These are phyloP conservation scores for Zosterops japonicus DNA, from an alignment of 2,113 vertebrate genomes.

Conservation along the genomic window DNA sequence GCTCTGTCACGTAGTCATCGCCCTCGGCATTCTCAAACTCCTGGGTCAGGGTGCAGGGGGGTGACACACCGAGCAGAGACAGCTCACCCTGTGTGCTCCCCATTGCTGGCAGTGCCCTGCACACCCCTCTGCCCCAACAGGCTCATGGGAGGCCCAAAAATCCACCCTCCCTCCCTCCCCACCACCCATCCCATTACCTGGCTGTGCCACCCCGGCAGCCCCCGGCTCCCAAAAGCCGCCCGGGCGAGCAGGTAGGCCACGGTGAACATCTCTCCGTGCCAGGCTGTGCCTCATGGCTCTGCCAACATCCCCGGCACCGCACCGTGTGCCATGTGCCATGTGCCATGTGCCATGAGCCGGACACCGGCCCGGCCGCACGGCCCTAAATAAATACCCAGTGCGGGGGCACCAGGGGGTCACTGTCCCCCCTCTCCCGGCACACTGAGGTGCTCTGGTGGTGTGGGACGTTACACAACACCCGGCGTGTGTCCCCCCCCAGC, in stretches of 20 bases:
- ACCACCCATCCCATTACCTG: background rate
- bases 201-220: background rate
- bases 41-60: constrained; percentile 53
- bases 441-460: background rate
- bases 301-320: background rate
- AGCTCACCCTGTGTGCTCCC: background rate
- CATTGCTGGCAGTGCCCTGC: fast-evolving
- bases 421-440: background rate
- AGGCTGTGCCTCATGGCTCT: constrained; percentile 17
- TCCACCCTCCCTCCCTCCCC: background rate
- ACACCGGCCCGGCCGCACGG: background rate
- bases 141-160: background rate
- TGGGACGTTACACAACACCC: background rate
- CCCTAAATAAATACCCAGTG: constrained; percentile 49
- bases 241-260: constrained; percentile 64
- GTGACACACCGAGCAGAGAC: background rate
- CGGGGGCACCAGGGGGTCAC: background rate
- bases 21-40: constrained; percentile 92
- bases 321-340: background rate
- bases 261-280: constrained; percentile 58
- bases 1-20: constrained; percentile 82
- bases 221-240: constrained; percentile 11
- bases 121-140: fast-evolving
- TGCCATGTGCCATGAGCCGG: background rate
- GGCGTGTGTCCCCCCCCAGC: background rate